These are phyloP conservation scores for Carettochelys insculpta DNA, from an alignment of 2,113 vertebrate species.

Conservation along the genomic window DNA sequence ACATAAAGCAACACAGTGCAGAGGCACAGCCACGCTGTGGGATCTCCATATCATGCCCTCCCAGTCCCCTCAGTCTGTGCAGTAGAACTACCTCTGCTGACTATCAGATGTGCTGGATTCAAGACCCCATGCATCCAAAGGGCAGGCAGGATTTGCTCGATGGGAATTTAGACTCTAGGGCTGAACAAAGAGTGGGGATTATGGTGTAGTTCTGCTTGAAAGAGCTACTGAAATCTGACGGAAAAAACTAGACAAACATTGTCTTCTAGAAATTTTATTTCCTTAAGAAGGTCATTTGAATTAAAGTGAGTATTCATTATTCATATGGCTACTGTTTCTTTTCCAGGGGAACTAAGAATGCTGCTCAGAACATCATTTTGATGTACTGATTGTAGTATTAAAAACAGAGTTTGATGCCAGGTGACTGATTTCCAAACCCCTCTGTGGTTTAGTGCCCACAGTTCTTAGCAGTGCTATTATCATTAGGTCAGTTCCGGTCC, in stretches of 20 bases:
- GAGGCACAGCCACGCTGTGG: background rate
- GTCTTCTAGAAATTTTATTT: slow-evolving; percentile 10
- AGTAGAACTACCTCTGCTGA: background rate
- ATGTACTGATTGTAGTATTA: background rate
- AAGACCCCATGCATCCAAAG: background rate
- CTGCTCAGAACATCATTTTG: slow-evolving; percentile 7
- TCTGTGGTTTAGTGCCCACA: background rate
- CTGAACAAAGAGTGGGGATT: background rate
- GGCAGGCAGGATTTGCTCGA: background rate
- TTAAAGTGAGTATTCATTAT: background rate
- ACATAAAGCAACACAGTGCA: fast-evolving
- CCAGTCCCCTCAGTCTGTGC: background rate
- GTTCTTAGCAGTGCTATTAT: background rate
- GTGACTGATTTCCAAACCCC: background rate
- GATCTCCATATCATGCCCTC: background rate
- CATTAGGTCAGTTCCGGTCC: background rate
- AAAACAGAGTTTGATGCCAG: background rate
- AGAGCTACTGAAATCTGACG: background rate
- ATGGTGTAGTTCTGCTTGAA: background rate
- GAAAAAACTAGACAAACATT: slow-evolving; percentile 13
- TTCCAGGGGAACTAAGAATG: background rate
- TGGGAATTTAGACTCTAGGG: background rate
- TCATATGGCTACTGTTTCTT: background rate
- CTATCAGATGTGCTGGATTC: background rate
- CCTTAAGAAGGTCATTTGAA: slow-evolving; percentile 25